Evolutionary conservation across 2,797 vertebrate genomes (phyloP), one percentile per base, ranked within the genome.

Genomic region (Sebastes alutus): DNA sequence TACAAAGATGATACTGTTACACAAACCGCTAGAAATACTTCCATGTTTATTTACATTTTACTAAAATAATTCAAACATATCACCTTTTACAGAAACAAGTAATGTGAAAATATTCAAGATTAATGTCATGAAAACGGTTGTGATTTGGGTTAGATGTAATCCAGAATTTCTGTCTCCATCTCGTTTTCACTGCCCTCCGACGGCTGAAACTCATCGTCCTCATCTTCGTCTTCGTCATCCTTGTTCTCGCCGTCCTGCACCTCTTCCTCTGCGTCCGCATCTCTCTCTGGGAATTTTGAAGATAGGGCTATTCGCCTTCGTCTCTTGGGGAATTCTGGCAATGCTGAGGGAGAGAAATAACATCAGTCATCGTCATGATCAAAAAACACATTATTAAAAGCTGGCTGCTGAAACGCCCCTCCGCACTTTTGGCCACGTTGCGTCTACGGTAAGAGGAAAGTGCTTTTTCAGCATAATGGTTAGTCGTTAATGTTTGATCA

Each of bases 151-250:
- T 88, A 99, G 76, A 99, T 96, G 1, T 99, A 99, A 91, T 99
- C 97, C 70, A 99, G 91, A 49, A 99, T 97, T 90, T 99, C 99
- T 0, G 97, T 99, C 93, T 98, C 98, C 99, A 99, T 99, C 93
- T 99, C 98, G 27, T 99, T 99, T 87, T 99, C 98, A 12, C 98
- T 99, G 66, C 97, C 98, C 5, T 99, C 98, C 0, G 97, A 99
- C 0, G 97, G 96, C 80, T 97, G 97, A 89, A 97, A 99, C 2
- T 97, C 97, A n/a, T 98, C 98, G 0, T 97, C 97, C 0, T 97
- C 97, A 0, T 97, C 96, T 0, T 97, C 97, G 0, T 96, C 96
- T 0, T 97, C 96, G 0, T 97, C 96, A 1, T 96, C 96, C 4
- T 96, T 87, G 35, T 70, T 59, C 3, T 89, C 85, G 1, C 95